A percentile compares a stretch with the other conserved stretches of the same genome.
These are phyloP conservation scores for Falco concolor DNA, from an alignment of 2,797 vertebrate genomes.

Conservation along the genomic window DNA sequence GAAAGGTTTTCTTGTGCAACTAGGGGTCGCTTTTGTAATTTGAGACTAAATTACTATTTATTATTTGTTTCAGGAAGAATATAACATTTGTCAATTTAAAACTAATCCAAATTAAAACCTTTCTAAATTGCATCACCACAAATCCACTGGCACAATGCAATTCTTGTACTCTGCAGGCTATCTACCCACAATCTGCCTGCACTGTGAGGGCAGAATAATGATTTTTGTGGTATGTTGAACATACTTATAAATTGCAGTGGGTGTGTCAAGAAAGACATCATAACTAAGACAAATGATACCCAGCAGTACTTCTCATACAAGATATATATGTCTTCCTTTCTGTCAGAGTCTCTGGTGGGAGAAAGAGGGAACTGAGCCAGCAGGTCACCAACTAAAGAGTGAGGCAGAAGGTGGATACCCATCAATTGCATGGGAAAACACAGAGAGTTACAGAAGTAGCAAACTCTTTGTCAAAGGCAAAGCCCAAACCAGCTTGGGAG, in stretches of 20 bases:
- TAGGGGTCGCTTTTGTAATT: not conserved
- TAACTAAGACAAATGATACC: not conserved
- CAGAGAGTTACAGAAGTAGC: not conserved
- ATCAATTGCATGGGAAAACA: not conserved
- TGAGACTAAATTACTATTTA: not conserved
- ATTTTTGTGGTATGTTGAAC: not conserved
- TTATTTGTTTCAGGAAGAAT: not conserved
- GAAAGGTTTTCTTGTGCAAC: not conserved
- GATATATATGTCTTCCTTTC: not conserved
- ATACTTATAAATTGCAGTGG: not conserved
- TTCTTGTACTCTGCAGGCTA: not conserved
- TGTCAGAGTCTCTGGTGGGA: rapidly evolving
- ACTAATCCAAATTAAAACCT: not conserved
- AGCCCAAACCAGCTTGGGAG: not conserved
- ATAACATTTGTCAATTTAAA: not conserved
- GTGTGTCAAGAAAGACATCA: not conserved
- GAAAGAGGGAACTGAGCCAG: not conserved
- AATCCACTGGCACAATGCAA: not conserved
- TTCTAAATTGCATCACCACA: not conserved
- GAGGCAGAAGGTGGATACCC: not conserved
- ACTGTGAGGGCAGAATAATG: not conserved
- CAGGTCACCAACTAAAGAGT: not conserved
- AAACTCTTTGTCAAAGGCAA: not conserved
- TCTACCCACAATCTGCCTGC: not conserved
- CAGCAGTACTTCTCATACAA: not conserved